Evolutionary conservation across 2,797 vertebrate species (phyloP).

Genomic region (Phataginus tricuspis): DNA sequence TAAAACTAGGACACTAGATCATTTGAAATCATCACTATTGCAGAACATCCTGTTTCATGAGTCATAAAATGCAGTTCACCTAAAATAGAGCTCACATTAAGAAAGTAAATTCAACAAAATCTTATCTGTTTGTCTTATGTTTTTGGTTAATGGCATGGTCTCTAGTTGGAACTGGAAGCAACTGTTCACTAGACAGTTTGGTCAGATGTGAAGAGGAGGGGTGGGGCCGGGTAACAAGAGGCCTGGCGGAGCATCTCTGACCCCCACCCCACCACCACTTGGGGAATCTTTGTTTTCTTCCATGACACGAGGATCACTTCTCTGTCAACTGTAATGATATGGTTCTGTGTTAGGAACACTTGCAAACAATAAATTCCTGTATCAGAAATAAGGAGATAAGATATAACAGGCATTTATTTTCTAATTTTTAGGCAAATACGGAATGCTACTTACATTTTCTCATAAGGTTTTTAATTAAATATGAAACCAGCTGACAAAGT

Average conservation of each 20-base stretch:
- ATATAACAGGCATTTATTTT: neutral
- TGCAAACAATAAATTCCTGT: neutral
- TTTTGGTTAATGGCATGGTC: neutral
- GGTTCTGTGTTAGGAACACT: neutral
- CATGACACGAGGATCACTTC: fast-evolving
- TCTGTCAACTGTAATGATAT: neutral
- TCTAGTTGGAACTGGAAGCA: neutral
- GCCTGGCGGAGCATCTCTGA: neutral
- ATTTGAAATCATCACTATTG: neutral
- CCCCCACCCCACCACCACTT: fast-evolving
- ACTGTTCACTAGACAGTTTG: fast-evolving
- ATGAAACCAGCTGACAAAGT: neutral
- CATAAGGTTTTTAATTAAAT: neutral
- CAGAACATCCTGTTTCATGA: neutral
- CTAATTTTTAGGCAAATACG: neutral
- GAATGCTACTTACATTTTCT: neutral
- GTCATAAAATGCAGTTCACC: neutral
- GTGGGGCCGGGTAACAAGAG: too few relatives aligned
- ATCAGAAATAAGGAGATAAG: neutral
- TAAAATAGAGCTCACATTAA: neutral
- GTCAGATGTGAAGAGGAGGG: neutral
- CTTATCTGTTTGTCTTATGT: neutral
- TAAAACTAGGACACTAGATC: neutral
- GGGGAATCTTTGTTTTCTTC: neutral
- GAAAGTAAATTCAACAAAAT: neutral